Conservation (phyloP, 2,888 invertebrate genomes). For the Belgica antarctica region DNA sequence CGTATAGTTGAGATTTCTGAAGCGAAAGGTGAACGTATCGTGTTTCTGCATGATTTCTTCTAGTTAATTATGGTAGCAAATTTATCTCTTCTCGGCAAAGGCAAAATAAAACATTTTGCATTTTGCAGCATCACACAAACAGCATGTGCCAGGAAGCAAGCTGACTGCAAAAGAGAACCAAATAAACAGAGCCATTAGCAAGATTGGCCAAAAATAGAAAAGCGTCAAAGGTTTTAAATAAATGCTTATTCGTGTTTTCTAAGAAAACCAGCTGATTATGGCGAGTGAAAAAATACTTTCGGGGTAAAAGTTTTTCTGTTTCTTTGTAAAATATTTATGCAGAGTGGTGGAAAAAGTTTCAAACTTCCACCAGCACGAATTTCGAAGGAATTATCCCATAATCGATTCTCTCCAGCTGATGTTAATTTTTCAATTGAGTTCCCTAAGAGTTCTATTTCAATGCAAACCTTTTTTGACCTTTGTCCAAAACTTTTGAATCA, state of each 20-base stretch:
- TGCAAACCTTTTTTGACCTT: no score
- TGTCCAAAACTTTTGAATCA: neutral
- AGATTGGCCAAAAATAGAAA: slow-evolving; percentile 6
- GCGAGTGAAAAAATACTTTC: neutral
- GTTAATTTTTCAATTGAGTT: no score
- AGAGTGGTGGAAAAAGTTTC: no score
- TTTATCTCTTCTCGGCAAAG: neutral
- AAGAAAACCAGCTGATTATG: neutral
- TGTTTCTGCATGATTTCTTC: slow-evolving; percentile 15
- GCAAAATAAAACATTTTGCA: neutral
- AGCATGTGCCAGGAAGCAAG: slow-evolving; percentile 5
- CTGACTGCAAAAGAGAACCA: neutral
- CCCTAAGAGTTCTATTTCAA: no score
- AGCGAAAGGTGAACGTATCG: no score
- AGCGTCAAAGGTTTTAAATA: neutral
- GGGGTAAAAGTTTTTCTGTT: no score
- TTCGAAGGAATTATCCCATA: no score
- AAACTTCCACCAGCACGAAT: no score
- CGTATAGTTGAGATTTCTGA: no score
- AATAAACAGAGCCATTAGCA: neutral
- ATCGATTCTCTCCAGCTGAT: no score
- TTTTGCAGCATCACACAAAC: neutral
- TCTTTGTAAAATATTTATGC: no score
- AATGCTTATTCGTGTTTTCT: neutral
- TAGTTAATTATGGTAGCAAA: no score